These are phyloP conservation scores for Dexiosoma caninum DNA, from an alignment of 2,888 invertebrate genomes.

Conservation along the genomic window DNA sequence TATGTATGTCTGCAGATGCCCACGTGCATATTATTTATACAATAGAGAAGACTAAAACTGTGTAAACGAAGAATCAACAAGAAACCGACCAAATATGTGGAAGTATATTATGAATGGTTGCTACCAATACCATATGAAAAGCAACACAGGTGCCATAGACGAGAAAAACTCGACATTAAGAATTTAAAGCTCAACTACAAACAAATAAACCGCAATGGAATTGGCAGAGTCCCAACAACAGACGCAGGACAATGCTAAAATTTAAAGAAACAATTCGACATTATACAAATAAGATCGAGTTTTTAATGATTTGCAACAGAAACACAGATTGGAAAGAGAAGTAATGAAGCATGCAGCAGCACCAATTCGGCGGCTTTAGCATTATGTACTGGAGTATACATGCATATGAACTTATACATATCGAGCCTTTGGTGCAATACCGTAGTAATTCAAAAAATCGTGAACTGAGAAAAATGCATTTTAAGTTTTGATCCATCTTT, in stretches of 20 bases:
- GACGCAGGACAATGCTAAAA: not conserved
- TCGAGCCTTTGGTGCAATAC: too few relatives aligned
- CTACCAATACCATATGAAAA: conserved; percentile 52
- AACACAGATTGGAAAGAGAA: too few relatives aligned
- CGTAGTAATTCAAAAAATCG: too few relatives aligned
- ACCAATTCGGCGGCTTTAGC: too few relatives aligned
- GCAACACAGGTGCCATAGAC: conserved; percentile 55
- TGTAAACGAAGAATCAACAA: conserved; percentile 40
- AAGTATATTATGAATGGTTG: conserved; percentile 58
- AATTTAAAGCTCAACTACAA: not conserved
- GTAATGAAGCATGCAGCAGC: too few relatives aligned
- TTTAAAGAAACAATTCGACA: not conserved
- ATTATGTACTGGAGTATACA: too few relatives aligned
- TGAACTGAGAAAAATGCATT: too few relatives aligned
- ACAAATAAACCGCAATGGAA: conserved; percentile 35
- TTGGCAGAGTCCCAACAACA: conserved; percentile 48
- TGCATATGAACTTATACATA: too few relatives aligned
- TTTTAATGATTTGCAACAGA: not conserved
- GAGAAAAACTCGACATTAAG: conserved; percentile 12
- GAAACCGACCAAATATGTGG: conserved; percentile 37
- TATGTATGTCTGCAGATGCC: too few relatives aligned
- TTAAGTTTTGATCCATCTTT: too few relatives aligned
- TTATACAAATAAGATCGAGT: too few relatives aligned
- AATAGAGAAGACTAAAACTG: not conserved
- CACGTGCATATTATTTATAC: too few relatives aligned